Conservation (phyloP, 2,888 invertebrate species). For the Hyposoter didymator region DNA sequence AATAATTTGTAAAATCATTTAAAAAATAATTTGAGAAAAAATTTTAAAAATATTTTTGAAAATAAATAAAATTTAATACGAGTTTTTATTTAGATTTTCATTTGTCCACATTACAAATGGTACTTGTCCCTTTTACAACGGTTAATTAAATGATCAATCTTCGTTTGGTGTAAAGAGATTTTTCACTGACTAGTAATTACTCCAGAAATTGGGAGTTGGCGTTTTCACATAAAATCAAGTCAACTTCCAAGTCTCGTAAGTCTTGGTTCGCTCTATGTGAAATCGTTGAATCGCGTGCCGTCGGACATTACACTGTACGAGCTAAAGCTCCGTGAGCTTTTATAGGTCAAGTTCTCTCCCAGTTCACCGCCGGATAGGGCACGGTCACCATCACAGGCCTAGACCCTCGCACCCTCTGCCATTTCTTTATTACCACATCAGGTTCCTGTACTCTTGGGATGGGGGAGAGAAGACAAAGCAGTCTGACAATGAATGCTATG, state of each 20-base stretch:
- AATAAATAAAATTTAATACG: no score
- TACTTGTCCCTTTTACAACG: not conserved
- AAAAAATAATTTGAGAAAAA: no score
- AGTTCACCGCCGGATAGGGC: constrained; percentile 65
- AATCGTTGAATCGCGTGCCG: constrained; percentile 75
- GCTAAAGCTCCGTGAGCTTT: constrained; percentile 75
- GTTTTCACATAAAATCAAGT: constrained; percentile 12
- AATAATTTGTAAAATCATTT: no score
- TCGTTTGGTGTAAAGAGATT: not conserved
- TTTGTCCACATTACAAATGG: not conserved
- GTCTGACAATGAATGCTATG: not conserved
- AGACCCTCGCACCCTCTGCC: constrained; percentile 55
- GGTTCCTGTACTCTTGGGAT: constrained; percentile 35
- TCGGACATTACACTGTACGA: constrained; percentile 68
- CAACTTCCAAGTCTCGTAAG: constrained; percentile 34
- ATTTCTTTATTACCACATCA: constrained; percentile 37
- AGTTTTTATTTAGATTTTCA: no score
- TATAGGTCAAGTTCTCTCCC: constrained; percentile 78
- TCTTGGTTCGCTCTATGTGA: constrained; percentile 58
- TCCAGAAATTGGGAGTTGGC: constrained; percentile 12
- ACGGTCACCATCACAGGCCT: constrained; percentile 66
- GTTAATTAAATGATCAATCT: not conserved
- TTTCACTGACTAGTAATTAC: not conserved
- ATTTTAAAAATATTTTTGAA: no score
- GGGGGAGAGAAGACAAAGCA: not conserved